phyloP scores from a whole-genome alignment of 2,888 invertebrate species.

The Panzeria rudis region DNA sequence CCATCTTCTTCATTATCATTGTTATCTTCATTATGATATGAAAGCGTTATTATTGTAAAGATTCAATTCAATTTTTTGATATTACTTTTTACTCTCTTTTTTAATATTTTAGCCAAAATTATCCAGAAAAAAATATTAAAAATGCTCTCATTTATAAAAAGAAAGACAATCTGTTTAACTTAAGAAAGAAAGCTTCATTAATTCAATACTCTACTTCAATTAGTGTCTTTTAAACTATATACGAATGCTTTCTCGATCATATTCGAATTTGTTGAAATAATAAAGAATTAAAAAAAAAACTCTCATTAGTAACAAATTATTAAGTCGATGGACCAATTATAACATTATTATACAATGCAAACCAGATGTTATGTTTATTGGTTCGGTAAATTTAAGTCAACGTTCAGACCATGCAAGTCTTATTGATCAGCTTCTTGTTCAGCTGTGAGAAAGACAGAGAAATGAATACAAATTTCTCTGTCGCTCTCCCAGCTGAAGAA shows the following conservation, averaged over 20 bases:
- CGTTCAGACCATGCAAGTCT: too few relatives aligned
- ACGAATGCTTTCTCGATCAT: neutral
- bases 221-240: neutral
- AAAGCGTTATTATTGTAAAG: neutral
- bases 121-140: neutral
- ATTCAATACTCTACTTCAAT: neutral
- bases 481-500: too few relatives aligned
- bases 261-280: neutral
- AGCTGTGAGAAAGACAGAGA: too few relatives aligned
- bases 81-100: constrained; percentile 5
- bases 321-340: too few relatives aligned
- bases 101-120: constrained; percentile 8
- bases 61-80: constrained; percentile 1
- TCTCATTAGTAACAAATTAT: too few relatives aligned
- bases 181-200: constrained; percentile 47
- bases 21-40: neutral
- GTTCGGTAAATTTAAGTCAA: too few relatives aligned
- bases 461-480: too few relatives aligned
- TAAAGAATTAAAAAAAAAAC: too few relatives aligned
- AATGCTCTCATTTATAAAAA: neutral
- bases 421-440: too few relatives aligned
- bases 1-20: constrained; percentile 14
- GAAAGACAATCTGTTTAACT: neutral
- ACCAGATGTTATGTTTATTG: too few relatives aligned
- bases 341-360: too few relatives aligned